Base-by-base conservation (phyloP, 2,113 vertebrate species). In the Grammomys surdaster region DNA sequence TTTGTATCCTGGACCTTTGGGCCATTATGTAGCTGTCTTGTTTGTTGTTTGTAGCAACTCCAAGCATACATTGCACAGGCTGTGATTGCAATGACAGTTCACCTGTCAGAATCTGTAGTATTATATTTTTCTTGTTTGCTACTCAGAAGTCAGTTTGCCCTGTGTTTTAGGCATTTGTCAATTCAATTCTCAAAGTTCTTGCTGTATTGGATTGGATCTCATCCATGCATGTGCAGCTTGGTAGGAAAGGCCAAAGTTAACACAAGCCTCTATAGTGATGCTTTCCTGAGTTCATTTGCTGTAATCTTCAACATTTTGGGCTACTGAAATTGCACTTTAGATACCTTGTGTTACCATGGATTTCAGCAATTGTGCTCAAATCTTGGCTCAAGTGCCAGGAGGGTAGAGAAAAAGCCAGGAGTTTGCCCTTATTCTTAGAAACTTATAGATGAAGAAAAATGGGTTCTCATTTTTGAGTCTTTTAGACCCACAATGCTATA, bases 101-200 rank as follows among this genome's bases (percentile, higher is more conserved):
- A 46, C 1, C 56, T 88, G 60, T 80, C 51, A 77, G 43, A 93
- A 3, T 80, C 84, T 95, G 56, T 2, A 20, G 6, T 76, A 43
- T 84, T 28, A 20, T 11, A 24, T 85, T 31, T 82, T 5, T 91
- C 69, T 36, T 51, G 24, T 69, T 22, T 72, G 20, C 8, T n/a
- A 72, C n/a, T 13, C 81, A 60, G 24, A 2, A 81, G 31, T 13
- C 36, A 78, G 10, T 67, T 63, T 73, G 36, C 33, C 22, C 14
- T 28, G 4, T n/a, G 36, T 19, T 5, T 56, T 80, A 26, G 22
- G 24, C 19, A 31, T 43, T n/a, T 77, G 22, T 86, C 26, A 77
- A 7, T 17, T 90, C 19, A 65, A 48, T 87, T 93, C 46, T 88
- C 72, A 73, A 48, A 89, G 82, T 78, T 43, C 76, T 81, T 91